phyloP scores from a whole-genome alignment of 2,888 invertebrate species.

The Harpalus rubripes region DNA sequence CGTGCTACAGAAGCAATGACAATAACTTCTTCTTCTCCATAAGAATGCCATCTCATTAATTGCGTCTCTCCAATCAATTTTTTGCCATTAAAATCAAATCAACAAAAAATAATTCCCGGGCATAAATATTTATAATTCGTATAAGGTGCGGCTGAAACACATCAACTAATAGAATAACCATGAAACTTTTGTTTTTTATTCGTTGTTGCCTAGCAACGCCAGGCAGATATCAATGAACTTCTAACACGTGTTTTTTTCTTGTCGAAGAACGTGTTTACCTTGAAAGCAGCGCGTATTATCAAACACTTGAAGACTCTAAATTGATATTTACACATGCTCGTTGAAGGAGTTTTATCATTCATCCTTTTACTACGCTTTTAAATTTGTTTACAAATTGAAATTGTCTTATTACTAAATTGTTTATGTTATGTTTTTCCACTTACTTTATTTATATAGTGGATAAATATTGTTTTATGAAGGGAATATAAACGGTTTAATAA shows the following conservation, averaged over 20 bases:
- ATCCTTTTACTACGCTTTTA: constrained; percentile 45
- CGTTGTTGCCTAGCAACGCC: constrained; percentile 43
- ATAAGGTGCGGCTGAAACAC: constrained; percentile 57
- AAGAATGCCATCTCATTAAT: constrained; percentile 49
- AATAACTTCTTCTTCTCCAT: constrained; percentile 15
- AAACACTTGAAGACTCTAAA: constrained; percentile 59
- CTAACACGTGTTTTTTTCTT: constrained; percentile 65
- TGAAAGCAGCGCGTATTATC: constrained; percentile 61
- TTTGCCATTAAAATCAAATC: constrained; percentile 52
- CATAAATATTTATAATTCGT: constrained; percentile 64
- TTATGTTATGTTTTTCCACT: constrained; percentile 23
- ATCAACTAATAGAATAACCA: constrained; percentile 59
- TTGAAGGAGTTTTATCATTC: constrained; percentile 47
- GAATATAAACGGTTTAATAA: not conserved
- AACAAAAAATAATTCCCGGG: constrained; percentile 25
- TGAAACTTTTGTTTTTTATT: constrained; percentile 60
- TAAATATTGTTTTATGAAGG: constrained; percentile 16
- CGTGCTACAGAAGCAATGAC: constrained; percentile 38
- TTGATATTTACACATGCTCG: constrained; percentile 61
- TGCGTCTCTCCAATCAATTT: constrained; percentile 40
- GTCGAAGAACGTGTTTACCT: constrained; percentile 61
- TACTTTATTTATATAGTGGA: not conserved
- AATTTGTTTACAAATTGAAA: constrained; percentile 55
- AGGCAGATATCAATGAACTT: constrained; percentile 64
- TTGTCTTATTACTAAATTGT: constrained; percentile 44